Conservation (phyloP, 2,113 vertebrate genomes). For the Cynopterus brachyotis region DNA sequence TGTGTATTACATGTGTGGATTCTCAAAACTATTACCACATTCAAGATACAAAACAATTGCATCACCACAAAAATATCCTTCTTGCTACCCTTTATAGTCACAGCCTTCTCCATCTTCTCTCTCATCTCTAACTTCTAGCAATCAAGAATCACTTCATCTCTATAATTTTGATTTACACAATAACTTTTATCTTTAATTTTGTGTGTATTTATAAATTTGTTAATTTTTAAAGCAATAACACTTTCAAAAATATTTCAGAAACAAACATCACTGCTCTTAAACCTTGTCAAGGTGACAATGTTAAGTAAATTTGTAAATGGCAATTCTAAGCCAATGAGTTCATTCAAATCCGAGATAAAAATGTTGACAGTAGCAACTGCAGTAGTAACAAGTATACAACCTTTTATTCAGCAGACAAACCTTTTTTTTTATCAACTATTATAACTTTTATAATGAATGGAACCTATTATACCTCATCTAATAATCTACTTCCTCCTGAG, state of each 20-base stretch:
- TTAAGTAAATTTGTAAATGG: neutral
- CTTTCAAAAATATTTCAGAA: conserved; percentile 22
- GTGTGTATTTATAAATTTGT: neutral
- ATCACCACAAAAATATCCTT: neutral
- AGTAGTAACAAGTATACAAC: neutral
- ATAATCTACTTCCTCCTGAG: neutral
- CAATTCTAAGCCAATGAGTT: neutral
- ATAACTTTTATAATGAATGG: neutral
- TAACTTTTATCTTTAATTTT: neutral
- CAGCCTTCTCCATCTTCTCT: neutral
- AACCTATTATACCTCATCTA: neutral
- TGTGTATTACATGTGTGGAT: neutral
- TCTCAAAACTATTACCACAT: neutral
- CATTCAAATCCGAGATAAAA: neutral
- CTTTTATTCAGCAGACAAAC: neutral
- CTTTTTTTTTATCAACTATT: neutral
- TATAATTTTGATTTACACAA: neutral
- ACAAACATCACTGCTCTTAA: neutral
- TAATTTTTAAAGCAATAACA: neutral
- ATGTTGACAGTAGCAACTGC: neutral
- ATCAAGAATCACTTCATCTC: neutral
- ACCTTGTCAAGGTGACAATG: neutral
- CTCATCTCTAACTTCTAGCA: neutral
- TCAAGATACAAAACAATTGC: neutral
- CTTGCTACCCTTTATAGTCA: neutral